Evolutionary conservation across 2,797 vertebrate genomes (phyloP).

Genomic region (Platalea minor): DNA sequence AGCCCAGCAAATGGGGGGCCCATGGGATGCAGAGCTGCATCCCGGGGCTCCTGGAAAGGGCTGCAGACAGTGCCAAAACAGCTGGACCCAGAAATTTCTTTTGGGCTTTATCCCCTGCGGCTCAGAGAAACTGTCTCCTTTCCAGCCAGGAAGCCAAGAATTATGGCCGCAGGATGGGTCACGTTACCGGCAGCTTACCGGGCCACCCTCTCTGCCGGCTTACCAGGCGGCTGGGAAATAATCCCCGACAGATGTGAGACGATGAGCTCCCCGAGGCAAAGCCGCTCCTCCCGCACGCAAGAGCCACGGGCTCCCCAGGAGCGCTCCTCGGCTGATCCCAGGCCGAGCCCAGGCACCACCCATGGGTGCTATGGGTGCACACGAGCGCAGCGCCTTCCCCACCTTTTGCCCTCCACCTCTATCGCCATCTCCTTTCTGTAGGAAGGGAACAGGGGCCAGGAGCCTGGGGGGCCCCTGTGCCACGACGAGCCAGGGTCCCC

Average conservation of each 20-base stretch:
- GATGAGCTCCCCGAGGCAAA: background rate
- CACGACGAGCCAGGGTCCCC: rapidly evolving
- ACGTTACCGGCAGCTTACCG: rapidly evolving
- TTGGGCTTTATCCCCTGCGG: background rate
- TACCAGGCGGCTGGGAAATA: background rate
- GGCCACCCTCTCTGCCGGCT: rapidly evolving
- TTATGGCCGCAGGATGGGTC: background rate
- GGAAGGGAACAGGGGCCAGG: background rate
- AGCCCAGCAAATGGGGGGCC: background rate
- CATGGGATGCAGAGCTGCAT: background rate
- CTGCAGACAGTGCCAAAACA: background rate
- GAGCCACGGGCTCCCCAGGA: rapidly evolving
- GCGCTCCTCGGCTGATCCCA: rapidly evolving
- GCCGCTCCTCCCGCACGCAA: background rate
- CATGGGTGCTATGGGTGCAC: background rate
- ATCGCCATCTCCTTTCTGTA: rapidly evolving
- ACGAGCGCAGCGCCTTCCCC: rapidly evolving
- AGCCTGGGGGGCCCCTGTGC: background rate
- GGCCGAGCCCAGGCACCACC: rapidly evolving
- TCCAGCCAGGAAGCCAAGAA: background rate
- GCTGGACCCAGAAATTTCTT: background rate
- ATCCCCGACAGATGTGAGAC: background rate
- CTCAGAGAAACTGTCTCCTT: background rate
- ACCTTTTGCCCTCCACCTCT: background rate
- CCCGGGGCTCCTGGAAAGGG: background rate